Conservation (phyloP, 1,140 invertebrate species). For the Philotrypesis tridentata region DNA sequence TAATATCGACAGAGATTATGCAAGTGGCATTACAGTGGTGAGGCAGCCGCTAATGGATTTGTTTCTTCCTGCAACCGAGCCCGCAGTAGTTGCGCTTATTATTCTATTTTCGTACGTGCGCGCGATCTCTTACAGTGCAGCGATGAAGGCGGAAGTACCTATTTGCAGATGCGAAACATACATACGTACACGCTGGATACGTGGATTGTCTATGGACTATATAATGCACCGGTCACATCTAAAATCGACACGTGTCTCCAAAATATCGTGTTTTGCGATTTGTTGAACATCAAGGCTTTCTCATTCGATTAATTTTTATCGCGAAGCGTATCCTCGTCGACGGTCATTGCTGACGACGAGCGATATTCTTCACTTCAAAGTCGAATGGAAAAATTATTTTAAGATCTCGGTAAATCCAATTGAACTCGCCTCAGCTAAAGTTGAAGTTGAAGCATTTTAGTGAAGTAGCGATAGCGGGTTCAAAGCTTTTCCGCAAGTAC, state of each 20-base stretch:
- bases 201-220: neutral
- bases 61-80: slow-evolving; percentile 18
- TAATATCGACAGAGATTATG: neutral
- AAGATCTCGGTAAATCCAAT: no score
- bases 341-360: no score
- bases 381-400: no score
- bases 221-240: neutral
- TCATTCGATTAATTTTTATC: no score
- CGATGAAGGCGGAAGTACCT: slow-evolving; percentile 16
- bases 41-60: slow-evolving; percentile 14
- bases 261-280: neutral
- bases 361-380: no score
- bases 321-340: no score
- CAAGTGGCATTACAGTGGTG: neutral
- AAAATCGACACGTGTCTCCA: neutral
- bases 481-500: no score
- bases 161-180: slow-evolving; percentile 8
- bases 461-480: no score
- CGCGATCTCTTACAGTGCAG: neutral
- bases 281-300: neutral
- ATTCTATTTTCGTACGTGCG: slow-evolving; percentile 19
- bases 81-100: neutral
- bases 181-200: neutral
- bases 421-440: no score
- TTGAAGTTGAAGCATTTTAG: no score